phyloP scores from a whole-genome alignment of 2,888 invertebrate genomes.

The Amphipyra berbera region DNA sequence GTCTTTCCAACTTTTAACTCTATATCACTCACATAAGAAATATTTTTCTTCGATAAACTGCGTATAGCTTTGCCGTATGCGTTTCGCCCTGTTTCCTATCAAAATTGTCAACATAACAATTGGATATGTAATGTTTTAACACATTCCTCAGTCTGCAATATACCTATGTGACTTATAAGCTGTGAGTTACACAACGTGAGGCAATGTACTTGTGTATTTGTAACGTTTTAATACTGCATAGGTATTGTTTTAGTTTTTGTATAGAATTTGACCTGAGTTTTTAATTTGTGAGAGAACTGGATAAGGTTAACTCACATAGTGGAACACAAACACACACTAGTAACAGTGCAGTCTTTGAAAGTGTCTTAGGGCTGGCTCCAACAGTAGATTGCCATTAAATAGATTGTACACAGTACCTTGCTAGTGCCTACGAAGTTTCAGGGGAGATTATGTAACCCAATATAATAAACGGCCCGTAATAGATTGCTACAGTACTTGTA shows the following conservation, averaged over 20 bases:
- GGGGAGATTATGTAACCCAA: too few species aligned
- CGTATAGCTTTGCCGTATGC: conserved; percentile 58
- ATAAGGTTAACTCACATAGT: too few species aligned
- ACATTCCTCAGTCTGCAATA: conserved; percentile 62
- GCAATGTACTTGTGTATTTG: conserved; percentile 19
- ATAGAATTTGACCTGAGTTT: background rate
- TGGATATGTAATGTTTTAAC: conserved; percentile 69
- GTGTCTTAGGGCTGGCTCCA: too few species aligned
- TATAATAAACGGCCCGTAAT: too few species aligned
- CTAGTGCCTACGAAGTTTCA: too few species aligned
- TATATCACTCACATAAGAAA: conserved; percentile 33
- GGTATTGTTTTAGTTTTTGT: conserved; percentile 1
- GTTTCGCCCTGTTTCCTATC: conserved; percentile 81
- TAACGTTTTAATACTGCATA: background rate
- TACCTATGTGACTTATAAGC: conserved; percentile 43
- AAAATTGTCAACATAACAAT: conserved; percentile 81
- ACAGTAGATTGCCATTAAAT: too few species aligned
- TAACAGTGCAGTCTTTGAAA: too few species aligned
- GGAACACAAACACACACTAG: too few species aligned
- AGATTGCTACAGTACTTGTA: too few species aligned
- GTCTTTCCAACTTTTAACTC: conserved; percentile 44
- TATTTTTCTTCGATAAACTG: conserved; percentile 43
- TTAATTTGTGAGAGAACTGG: too few species aligned
- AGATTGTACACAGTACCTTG: too few species aligned
- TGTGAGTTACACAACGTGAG: conserved; percentile 53